Base-by-base conservation (phyloP, 2,113 vertebrate genomes). In the Oreotrochilus melanogaster region DNA sequence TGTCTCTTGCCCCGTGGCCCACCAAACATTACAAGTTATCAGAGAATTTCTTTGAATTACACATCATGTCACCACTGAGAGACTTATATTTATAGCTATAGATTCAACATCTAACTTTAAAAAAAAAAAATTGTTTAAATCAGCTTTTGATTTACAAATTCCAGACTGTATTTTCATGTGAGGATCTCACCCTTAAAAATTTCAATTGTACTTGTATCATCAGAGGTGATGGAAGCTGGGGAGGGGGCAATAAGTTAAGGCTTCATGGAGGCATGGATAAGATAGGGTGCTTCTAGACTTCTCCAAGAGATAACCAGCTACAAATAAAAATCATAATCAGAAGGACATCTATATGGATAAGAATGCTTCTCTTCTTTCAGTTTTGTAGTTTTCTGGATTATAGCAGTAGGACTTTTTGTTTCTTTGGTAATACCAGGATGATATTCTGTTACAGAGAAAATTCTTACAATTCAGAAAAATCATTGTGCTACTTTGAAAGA, bases 361-460 rank as follows among this genome's bases (percentile, higher is more conserved):
- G 31, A 50, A 18, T 62, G 39, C 87, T 23, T 17, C 37, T 43
- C 8, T 72, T 48, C 31, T 54, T 79, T 61, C 11, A n/a, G 18
- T 57, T 72, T 27, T 39, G 25, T 57, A 81, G 25, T 35, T 57
- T 89, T 57, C 57, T 69, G 70, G 31, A 35, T 18, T 51, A 1
- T 21, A 57, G 11, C 28, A 11, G 21, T 56, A 65, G 64, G 39
- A 72, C 57, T 45, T 90, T 70, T 10, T 69, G 22, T 62, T 78
- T 89, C 7, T 30, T 90, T 60, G 42, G 27, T 86, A 91, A 61
- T 18, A 70, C 27, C 42, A 74, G 69, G 47, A 84, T 48, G 57
- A 42, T 21, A 74, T 86, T 81, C 56, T 47, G 60, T 74, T 95
- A 64, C 76, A 79, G 88, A 82, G 50, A 86, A 88, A 95, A 89